Evolutionary conservation across 2,113 vertebrate species (phyloP), one percentile per base, ranked within the genome.

Genomic region (Carlito syrichta): DNA sequence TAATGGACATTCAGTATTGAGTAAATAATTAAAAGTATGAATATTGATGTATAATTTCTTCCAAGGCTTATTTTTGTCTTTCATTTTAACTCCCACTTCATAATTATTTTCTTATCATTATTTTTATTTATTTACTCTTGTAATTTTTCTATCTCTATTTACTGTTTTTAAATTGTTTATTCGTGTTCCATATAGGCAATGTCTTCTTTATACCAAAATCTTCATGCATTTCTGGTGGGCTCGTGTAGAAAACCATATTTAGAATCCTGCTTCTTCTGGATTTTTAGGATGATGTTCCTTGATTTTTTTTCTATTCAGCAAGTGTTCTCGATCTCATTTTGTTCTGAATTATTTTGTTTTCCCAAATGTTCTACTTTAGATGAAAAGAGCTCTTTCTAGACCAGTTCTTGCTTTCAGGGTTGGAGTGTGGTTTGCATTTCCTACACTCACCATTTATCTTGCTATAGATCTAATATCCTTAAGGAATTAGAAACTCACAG

Each of bases 181-280:
- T 79, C 56, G 19, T 79, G 1, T 81, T 89, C 56, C 40, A 89
- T 1, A 52, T 25, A 92, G 5, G 23, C 52, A 74, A 85, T n/a
- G n/a, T n/a, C n/a, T 56, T 20, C 45, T 60, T 89, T 94, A 85
- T 40, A 74, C n/a, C n/a, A 95, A 62, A 85, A 86, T 86, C 63
- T 92, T 25, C 66, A n/a, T n/a, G n/a, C n/a, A n/a, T n/a, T 74
- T 73, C 93, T 58, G 68, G 17, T 71, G n/a, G n/a, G n/a, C n/a
- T 95, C 69, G 71, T 78, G 6, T 20, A 95, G 58, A 93, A 94
- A 94, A 82, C 38, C 16, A 71, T 62, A 83, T n/a, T 77, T 71
- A 83, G 68, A 62, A 43, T 87, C 16, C 68, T 14, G 9, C 62
- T 77, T 71, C 38, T 60, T 81, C 5, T 96, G 20, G 58, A 91